Evolutionary conservation across 2,797 vertebrate genomes (phyloP).

Genomic region (Bucorvus abyssinicus): DNA sequence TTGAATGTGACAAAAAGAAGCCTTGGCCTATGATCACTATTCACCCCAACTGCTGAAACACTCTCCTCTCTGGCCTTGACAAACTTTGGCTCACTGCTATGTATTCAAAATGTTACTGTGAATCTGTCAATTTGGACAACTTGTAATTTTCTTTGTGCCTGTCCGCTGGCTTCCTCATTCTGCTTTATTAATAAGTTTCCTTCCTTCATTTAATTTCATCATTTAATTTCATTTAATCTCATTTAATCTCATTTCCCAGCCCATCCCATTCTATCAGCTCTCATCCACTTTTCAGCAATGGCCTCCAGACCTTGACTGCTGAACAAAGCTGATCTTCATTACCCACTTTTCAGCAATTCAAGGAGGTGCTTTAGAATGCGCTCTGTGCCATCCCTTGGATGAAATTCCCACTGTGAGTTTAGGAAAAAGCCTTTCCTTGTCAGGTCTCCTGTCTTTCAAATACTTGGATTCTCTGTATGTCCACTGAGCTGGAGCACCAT

Average conservation of each 20-base stretch:
- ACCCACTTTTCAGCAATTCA: background rate
- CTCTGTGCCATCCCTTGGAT: background rate
- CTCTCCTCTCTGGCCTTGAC: background rate
- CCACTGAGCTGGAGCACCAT: background rate
- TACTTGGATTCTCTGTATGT: background rate
- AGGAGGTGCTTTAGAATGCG: background rate
- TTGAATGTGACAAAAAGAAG: background rate
- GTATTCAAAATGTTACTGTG: background rate
- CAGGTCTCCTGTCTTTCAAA: background rate
- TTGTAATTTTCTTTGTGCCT: background rate
- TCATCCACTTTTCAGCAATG: background rate
- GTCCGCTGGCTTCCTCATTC: background rate
- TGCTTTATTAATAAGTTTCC: background rate
- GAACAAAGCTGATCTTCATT: background rate
- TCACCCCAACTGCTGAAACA: background rate
- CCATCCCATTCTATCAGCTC: background rate
- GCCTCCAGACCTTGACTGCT: background rate
- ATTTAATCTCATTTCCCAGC: background rate
- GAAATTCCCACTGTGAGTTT: background rate
- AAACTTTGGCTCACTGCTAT: background rate
- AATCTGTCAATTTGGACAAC: background rate
- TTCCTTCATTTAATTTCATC: background rate
- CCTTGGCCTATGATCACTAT: background rate
- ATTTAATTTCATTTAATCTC: conserved; percentile 8
- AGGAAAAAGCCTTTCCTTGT: background rate